Evolutionary conservation across 2,113 vertebrate species (phyloP).

Genomic region (Nesogale talazaci): DNA sequence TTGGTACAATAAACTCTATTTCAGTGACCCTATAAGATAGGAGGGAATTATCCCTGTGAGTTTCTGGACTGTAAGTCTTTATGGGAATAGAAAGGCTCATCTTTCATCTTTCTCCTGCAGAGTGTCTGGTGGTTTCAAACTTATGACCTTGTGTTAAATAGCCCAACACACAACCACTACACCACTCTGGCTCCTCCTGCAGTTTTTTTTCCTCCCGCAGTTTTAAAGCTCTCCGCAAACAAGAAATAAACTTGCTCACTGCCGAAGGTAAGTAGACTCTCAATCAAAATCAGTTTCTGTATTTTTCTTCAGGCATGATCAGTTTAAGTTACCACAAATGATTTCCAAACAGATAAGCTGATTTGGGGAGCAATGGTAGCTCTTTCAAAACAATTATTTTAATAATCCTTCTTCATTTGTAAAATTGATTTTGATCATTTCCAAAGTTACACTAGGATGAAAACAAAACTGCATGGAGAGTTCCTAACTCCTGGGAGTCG

Average conservation of each 20-base stretch:
- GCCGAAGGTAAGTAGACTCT: background rate
- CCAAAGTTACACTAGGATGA: slow-evolving; percentile 26
- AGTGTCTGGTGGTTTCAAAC: no score
- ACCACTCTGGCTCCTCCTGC: background rate
- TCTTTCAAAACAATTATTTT: slow-evolving; percentile 47
- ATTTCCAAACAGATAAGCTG: slow-evolving; percentile 37
- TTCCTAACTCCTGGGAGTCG: background rate
- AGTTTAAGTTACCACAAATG: background rate
- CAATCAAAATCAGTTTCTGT: background rate
- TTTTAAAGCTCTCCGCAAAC: background rate
- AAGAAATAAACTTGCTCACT: background rate
- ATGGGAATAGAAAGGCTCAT: no score
- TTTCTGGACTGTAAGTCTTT: no score
- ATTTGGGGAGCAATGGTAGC: background rate
- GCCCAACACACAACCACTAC: no score
- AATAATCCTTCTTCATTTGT: slow-evolving; percentile 12
- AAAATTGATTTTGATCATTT: slow-evolving; percentile 62
- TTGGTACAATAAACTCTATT: no score
- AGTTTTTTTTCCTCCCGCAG: background rate
- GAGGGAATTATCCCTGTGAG: no score
- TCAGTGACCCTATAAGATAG: no score
- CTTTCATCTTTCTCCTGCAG: no score
- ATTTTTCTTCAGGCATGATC: slow-evolving; percentile 34
- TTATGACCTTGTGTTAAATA: no score
- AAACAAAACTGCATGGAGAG: slow-evolving; percentile 55